Evolutionary conservation across 2,888 invertebrate species (phyloP).

Genomic region (Campoletis raptor): DNA sequence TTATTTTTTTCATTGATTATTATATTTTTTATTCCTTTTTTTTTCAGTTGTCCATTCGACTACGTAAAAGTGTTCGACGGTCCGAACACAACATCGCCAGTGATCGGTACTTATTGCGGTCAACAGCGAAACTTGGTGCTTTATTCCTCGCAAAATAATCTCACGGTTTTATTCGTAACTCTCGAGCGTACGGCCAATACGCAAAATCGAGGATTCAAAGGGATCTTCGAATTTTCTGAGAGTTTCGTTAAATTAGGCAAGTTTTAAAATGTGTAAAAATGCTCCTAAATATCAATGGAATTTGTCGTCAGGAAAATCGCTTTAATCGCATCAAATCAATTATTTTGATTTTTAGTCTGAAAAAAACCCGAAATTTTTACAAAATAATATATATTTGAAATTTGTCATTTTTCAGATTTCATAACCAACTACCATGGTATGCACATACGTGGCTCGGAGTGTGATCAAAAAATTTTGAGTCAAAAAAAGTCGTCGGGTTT

Average conservation of each 20-base stretch:
- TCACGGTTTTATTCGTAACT: conserved; percentile 96
- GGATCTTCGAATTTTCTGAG: conserved; percentile 99
- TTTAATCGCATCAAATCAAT: not conserved
- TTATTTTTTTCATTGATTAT: conserved; percentile 23
- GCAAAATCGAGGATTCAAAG: conserved; percentile 99
- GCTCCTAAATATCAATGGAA: not conserved
- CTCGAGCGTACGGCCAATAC: conserved; percentile 96
- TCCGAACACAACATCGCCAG: conserved; percentile 93
- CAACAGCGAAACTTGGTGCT: conserved; percentile 98
- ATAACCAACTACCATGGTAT: conserved; percentile 96
- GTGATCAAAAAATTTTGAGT: conserved; percentile 98
- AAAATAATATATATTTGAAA: not conserved
- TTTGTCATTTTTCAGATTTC: conserved; percentile 88
- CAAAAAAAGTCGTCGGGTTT: conserved; percentile 96
- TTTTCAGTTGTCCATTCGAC: conserved; percentile 98
- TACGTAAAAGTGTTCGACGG: conserved; percentile 99
- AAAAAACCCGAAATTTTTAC: not conserved
- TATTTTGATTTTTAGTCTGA: not conserved
- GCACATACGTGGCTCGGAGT: conserved; percentile 98
- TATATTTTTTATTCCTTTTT: conserved; percentile 74
- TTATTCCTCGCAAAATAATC: conserved; percentile 96
- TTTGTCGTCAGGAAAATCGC: not conserved
- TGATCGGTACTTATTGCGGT: conserved; percentile 98
- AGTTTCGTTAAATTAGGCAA: conserved; percentile 98
- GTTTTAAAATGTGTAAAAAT: conserved; percentile 81